Base-by-base conservation (phyloP, 2,888 invertebrate species). In the Sympetrum striolatum region DNA sequence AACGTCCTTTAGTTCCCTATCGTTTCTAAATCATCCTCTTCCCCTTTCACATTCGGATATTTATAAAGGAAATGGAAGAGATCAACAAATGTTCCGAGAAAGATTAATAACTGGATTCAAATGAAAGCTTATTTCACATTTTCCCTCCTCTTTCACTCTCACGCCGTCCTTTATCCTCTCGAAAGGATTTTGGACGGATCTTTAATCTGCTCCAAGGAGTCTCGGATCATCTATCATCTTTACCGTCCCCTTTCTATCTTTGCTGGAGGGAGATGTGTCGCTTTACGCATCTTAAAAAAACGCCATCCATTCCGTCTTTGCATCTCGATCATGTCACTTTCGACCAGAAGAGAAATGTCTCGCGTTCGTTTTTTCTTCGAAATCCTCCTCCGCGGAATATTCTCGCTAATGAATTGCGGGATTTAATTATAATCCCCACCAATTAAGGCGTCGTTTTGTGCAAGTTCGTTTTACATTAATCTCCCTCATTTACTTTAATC, bases 151-250 rank as follows among this genome's bases (percentile, higher is more conserved):
- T 14, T 15, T 10, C 48, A 15, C 44, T 44, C 44, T 44, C 10
- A 8, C 44, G 44, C 44, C 8, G 22, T 18, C 39, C n/a, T 39
- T 81, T 14, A 44, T 44, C 39, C 48, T 25, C n/a, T 39, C 25
- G 81, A 25, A 81, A 81, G 44, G 48, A 81, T 81, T 81, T 81
- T 81, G 81, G 44, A 81, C 39, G 44, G 48, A 25, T 44, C 81
- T 81, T 44, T 81, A 81, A 81, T 81, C 81, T 81, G 81, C 81
- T 44, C 39, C 14, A 48, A 81, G 81, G 25, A 81, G 81, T 81
- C 48, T 81, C 25, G 81, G 25, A 44, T 81, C 81, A 81, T 81
- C 81, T 81, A 81, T 81, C 81, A 81, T 81, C 81, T 44, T 81
- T 81, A 81, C 48, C 48, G 44, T 73, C 12, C 73, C 81, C 44